Evolutionary conservation across 2,888 invertebrate genomes (phyloP), one percentile per base, ranked within the genome.

Genomic region (Sclerodermus sp.): DNA sequence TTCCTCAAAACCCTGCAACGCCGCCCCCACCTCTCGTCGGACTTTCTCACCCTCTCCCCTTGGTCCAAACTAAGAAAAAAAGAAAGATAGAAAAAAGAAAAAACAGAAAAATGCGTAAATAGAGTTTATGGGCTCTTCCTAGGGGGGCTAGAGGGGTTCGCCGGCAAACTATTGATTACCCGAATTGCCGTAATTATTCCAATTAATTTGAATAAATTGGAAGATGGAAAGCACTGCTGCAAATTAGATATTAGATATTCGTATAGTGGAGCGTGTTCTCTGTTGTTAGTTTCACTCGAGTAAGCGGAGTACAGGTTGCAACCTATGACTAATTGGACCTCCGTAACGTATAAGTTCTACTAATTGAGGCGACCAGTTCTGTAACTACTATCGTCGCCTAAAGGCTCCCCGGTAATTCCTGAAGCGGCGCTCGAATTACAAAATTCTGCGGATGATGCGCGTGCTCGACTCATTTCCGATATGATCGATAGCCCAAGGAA

Each of bases 291-390:
- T 46, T 51, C 57, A 52, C 60, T 52, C 60, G 57, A 57, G 60
- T 54, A 53, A 57, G 53, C 60, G 59, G 50, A 51, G 52, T 54
- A 23, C 44, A 60, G 60, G 57, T 59, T 57, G 51, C 60, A 56
- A 60, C 57, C 60, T 60, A 60, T 60, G 60, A 60, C 60, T 60
- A 60, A 60, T 60, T 60, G 60, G 60, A 60, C 53, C 46, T 13
- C 57, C 54, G 54, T 54, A 57, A 57, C 57, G 60, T 60, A 59
- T 58, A 59, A 60, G 60, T 60, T 60, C 57, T 52, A 57, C 60
- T 60, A 60, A 60, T 60, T 60, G 60, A 60, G 60, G 53, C 54
- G 60, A 57, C 60, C 60, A 59, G 60, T 60, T 59, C 57, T 53
- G 57, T 59, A 60, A 60, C 60, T 60, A 57, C 49, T 49, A 50